Percentiles rank a stretch among this genome's conserved stretches.
These are phyloP conservation scores for Crocuta crocuta DNA, from an alignment of 2,113 vertebrate genomes.

Conservation along the genomic window DNA sequence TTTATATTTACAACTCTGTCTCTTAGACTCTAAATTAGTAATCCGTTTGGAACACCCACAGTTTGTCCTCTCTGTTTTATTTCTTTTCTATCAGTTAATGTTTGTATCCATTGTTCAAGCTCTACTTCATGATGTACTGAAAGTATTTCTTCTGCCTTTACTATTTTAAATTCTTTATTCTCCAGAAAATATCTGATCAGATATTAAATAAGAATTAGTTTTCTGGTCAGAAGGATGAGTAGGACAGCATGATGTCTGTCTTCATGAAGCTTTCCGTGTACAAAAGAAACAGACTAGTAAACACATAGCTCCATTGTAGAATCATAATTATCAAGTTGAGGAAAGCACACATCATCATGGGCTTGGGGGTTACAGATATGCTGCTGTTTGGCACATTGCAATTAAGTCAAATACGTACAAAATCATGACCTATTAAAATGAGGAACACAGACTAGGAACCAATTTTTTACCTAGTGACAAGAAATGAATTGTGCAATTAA, in stretches of 20 bases:
- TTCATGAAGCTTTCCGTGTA: not conserved
- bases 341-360: not conserved
- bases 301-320: not conserved
- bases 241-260: not conserved
- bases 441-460: not conserved
- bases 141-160: constrained; percentile 16
- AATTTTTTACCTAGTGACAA: not conserved
- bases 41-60: not conserved
- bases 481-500: not conserved
- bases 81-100: constrained; percentile 49
- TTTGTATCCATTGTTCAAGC: constrained; percentile 47
- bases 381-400: not conserved
- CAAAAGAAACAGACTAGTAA: not conserved
- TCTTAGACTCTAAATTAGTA: not conserved
- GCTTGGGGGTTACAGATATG: not conserved
- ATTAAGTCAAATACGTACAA: not conserved
- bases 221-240: not conserved
- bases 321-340: not conserved
- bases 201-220: constrained; percentile 36
- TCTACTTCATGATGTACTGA: not conserved
- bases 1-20: constrained; percentile 52
- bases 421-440: not conserved
- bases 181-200: not conserved
- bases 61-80: constrained; percentile 23
- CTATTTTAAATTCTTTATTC: constrained; percentile 25